Evolutionary conservation across 2,113 vertebrate species (phyloP), one percentile per base, ranked within the genome.

Genomic region (Parus major): DNA sequence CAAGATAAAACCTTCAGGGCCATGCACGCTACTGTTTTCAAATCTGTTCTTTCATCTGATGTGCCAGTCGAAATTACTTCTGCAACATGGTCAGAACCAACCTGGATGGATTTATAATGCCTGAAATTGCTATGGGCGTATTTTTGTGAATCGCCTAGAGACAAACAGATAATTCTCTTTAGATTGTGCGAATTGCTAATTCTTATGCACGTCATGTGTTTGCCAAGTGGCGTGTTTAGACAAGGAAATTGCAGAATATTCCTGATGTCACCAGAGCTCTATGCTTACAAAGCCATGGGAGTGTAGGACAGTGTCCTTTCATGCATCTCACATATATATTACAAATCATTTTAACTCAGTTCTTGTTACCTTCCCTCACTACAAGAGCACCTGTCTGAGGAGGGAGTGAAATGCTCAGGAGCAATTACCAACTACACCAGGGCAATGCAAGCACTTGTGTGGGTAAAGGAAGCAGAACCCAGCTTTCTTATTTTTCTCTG

Each of bases 41-140:
- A 98, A 98, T 97, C 97, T 98, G 98, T 97, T 97, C 97, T 97
- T 97, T 97, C 95, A 97, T 96, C 96, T 96, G 97, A 97, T 73
- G 69, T 96, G 97, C 94, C 96, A 96, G 97, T 92, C 97, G 95
- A 96, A 97, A 98, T 97, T 97, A 97, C 97, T 98, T 98, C 97
- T 97, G 95, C 97, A 97, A 97, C 97, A 97, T 93, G 97, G 95
- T 95, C 97, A 98, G 96, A 97, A 96, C 83, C 94, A 97, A 97
- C 96, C 94, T 97, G 96, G 94, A 96, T 92, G 95, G 93, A 96
- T 97, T 96, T 93, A 93, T 94, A 96, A 97, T 94, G 93, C 92
- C 92, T 96, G 81, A 56, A 90, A 93, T 96, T 96, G 96, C 96
- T 95, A 57, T 75, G 44, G 88, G 96, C 95, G 94, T 94, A 94